phyloP scores from a whole-genome alignment of 2,113 vertebrate species.

The Eupsittula cactorum region DNA sequence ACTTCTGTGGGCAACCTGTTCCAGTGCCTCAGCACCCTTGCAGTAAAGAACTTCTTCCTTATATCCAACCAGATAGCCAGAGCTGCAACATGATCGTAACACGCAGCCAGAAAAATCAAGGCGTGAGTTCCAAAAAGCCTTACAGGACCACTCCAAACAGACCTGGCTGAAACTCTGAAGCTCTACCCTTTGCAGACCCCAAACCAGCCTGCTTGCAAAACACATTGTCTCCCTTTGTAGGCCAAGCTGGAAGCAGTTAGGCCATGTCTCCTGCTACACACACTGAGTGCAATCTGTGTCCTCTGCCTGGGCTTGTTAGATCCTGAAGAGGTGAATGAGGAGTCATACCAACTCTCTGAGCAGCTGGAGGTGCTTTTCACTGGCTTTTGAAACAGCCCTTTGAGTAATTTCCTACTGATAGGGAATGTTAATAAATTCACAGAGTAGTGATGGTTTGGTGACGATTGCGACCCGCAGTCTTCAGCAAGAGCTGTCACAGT shows the following conservation, averaged over 20 bases:
- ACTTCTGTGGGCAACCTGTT: background rate
- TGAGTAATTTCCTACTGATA: background rate
- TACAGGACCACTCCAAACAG: background rate
- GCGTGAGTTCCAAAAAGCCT: background rate
- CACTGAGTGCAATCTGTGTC: rapidly evolving
- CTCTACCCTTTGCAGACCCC: background rate
- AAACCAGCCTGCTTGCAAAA: background rate
- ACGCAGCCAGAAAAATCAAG: rapidly evolving
- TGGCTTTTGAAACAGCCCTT: background rate
- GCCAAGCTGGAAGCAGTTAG: background rate
- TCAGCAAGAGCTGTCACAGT: rapidly evolving
- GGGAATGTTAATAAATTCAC: background rate
- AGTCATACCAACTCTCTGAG: background rate
- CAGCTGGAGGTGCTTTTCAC: background rate
- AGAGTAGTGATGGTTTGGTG: rapidly evolving
- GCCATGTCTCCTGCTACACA: background rate
- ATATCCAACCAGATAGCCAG: background rate
- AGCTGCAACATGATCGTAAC: background rate
- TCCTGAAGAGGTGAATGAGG: background rate
- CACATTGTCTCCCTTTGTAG: rapidly evolving
- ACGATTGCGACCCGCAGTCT: rapidly evolving
- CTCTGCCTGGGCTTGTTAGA: background rate
- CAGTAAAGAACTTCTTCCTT: background rate
- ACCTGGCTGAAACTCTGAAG: background rate
- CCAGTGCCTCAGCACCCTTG: background rate